Base-by-base conservation (phyloP, 2,797 vertebrate genomes). In the Gastrophryne carolinensis region DNA sequence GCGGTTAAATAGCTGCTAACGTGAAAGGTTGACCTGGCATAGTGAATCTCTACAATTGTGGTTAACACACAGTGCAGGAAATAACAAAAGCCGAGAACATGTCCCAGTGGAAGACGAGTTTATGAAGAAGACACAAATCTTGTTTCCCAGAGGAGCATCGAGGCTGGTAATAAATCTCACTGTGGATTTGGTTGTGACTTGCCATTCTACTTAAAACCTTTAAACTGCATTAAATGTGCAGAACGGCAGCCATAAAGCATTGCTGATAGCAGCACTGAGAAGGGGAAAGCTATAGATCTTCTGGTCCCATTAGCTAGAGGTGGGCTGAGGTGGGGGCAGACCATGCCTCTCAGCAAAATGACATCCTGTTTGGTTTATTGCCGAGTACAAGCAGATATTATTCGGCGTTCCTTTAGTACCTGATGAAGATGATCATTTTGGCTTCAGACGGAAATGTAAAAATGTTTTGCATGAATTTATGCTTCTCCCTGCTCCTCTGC, bases 141-240 rank as follows among this genome's bases (percentile, higher is more conserved):
- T 35, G 17, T 60, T 21, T 57, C 63, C n/a, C 67, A 29, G 58
- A 21, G 66, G 56, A 53, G 27, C 21, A 17, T 39, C 17, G 21
- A 29, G 50, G 21, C 8, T 29, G 26, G 37, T 35, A 35, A 71
- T 77, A 77, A 71, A 77, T 77, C 66, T 71, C 39, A 30, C 35
- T 10, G 56, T 32, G 74, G 66, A 41, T 70, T 76, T 64, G 74
- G 65, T 76, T 69, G 54, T 64, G 74, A 70, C 66, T 77, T 70
- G 58, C 58, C 56, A 64, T 70, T 77, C 74, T 70, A 77, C 74
- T 77, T 56, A 71, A 71, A 77, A 76, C 58, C 66, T 71, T 77
- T 71, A 70, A 77, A 71, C 66, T 54, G 58, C 74, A 77, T 77
- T 77, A 77, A 70, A 77, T 77, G 74, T 70, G 67, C 50, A 37